A percentile compares a stretch with the other conserved stretches of the same genome.
Conservation (phyloP, 2,888 invertebrate species). For the Gasteruption jaculator region DNA sequence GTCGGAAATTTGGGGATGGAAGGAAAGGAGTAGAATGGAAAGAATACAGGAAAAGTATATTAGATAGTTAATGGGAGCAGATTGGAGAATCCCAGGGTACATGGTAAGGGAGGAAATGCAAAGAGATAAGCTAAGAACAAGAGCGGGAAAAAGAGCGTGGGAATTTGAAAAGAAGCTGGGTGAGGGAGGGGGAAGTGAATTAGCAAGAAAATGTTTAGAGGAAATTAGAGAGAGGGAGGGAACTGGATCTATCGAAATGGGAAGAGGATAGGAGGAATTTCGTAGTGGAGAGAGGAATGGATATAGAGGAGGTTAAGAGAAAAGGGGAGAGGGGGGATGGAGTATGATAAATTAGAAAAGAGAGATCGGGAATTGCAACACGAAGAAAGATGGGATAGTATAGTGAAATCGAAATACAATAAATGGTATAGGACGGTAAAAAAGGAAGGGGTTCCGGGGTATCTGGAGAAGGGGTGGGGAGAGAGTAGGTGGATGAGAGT, state of each 20-base stretch:
- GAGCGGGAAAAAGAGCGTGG: neutral
- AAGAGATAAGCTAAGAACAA: conserved; percentile 2
- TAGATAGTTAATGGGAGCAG: conserved; percentile 2
- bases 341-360: neutral
- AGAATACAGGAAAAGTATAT: neutral
- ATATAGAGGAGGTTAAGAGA: too few relatives aligned
- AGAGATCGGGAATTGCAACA: too few relatives aligned
- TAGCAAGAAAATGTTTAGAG: neutral
- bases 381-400: neutral
- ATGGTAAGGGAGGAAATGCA: neutral
- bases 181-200: neutral
- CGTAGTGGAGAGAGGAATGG: neutral
- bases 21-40: conserved; percentile 1
- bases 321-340: neutral
- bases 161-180: neutral
- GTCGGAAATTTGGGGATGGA: conserved; percentile 1
- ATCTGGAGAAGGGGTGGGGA: neutral
- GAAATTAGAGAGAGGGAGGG: too few relatives aligned
- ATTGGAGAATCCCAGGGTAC: conserved; percentile 1
- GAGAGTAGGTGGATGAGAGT: neutral
- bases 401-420: neutral
- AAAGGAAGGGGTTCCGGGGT: neutral
- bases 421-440: neutral
- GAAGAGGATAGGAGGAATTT: neutral
- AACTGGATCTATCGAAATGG: too few relatives aligned